These are phyloP conservation scores for Neopelma chrysocephalum DNA, from an alignment of 2,797 vertebrate genomes.

Conservation along the genomic window DNA sequence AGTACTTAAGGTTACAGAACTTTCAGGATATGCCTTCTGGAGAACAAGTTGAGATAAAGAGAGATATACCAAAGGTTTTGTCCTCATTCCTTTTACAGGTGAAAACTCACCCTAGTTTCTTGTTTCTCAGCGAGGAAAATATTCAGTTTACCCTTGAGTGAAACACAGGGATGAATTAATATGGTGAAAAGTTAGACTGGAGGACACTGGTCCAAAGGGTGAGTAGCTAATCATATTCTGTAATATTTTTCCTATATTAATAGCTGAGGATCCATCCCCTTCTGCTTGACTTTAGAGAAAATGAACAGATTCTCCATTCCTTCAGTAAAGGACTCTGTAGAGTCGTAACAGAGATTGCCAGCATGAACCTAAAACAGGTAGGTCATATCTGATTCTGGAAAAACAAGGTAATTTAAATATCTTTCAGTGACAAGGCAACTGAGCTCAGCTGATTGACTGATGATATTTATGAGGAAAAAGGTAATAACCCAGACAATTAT, in stretches of 20 bases:
- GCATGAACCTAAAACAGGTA: neutral
- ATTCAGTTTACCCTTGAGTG: neutral
- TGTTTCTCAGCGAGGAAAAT: neutral
- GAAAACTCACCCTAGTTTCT: neutral
- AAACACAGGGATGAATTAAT: neutral
- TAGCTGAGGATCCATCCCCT: neutral
- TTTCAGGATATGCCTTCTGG: neutral
- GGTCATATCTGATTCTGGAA: neutral
- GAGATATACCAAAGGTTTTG: neutral
- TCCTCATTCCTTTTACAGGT: neutral
- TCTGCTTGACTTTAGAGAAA: neutral
- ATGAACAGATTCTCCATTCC: neutral
- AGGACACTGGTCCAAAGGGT: neutral
- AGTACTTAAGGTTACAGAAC: neutral
- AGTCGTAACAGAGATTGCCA: neutral
- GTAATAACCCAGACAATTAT: neutral
- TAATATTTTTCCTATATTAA: neutral
- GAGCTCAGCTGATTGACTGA: neutral
- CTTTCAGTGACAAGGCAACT: neutral
- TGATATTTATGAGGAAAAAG: neutral
- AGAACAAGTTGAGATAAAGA: neutral
- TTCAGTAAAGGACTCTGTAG: neutral
- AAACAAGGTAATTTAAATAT: neutral
- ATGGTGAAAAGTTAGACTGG: neutral
- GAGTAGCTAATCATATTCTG: neutral